These are phyloP conservation scores for Penaeus japonicus DNA, from an alignment of 1,140 invertebrate genomes.

Conservation along the genomic window DNA sequence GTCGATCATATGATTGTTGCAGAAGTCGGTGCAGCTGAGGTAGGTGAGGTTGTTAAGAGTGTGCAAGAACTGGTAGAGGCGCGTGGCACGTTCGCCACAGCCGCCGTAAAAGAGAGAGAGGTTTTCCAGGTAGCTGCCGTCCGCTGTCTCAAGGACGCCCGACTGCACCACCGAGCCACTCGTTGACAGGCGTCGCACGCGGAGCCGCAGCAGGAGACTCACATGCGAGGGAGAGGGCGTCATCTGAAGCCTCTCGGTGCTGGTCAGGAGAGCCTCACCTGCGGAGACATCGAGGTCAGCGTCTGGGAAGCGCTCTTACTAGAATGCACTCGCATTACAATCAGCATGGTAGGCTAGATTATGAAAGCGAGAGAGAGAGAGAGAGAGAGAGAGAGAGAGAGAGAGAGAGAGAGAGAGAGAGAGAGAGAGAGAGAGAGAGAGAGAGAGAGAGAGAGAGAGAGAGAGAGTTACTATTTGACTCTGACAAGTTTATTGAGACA, in stretches of 20 bases:
- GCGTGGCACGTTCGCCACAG: conserved; percentile 50
- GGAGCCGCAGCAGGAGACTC: conserved; percentile 45
- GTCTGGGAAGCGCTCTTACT: neutral
- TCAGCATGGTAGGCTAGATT: too few relatives aligned
- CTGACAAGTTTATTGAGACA: too few relatives aligned
- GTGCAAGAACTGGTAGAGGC: conserved; percentile 51
- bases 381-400: too few relatives aligned
- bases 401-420: too few relatives aligned
- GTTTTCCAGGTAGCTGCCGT: conserved; percentile 35
- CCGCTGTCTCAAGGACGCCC: conserved; percentile 37
- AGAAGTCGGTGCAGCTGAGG: conserved; percentile 56
- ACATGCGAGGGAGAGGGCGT: conserved; percentile 50
- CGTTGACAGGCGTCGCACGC: conserved; percentile 49
- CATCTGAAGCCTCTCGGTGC: conserved; percentile 42
- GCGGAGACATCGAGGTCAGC: neutral
- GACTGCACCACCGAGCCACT: conserved; percentile 56
- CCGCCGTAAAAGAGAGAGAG: conserved; percentile 54
- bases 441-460: too few relatives aligned
- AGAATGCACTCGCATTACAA: neutral
- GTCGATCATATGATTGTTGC: conserved; percentile 56
- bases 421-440: too few relatives aligned
- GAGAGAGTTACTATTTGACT: too few relatives aligned
- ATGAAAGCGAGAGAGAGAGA: too few relatives aligned
- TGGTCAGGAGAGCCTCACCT: conserved; percentile 44
- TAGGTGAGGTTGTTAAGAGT: conserved; percentile 40